Percentiles rank a stretch among this genome's conserved stretches.
Conservation (phyloP, 1,140 invertebrate genomes). For the Bombus waltoni region DNA sequence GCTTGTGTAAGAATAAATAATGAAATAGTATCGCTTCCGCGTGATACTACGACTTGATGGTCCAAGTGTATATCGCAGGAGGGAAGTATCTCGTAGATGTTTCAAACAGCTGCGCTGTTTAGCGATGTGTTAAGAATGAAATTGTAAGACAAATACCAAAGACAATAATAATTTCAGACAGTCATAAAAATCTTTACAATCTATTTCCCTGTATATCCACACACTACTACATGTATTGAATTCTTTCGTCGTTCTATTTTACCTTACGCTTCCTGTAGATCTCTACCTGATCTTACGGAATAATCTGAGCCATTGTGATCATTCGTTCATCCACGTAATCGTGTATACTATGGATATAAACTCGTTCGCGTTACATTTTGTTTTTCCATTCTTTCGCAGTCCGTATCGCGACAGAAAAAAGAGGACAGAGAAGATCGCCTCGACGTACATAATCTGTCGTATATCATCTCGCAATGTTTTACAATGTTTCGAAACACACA, state of each 20-base stretch:
- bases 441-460: background rate
- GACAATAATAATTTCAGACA: conserved; percentile 55
- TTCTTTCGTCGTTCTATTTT: conserved; percentile 51
- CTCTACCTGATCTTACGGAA: conserved; percentile 30
- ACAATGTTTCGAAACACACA: conserved; percentile 5
- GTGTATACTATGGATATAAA: conserved; percentile 50
- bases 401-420: conserved; percentile 15
- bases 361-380: conserved; percentile 38
- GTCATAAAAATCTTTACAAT: conserved; percentile 59
- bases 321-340: conserved; percentile 40
- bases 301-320: conserved; percentile 21
- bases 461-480: background rate
- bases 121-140: background rate
- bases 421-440: background rate
- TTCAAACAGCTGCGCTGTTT: conserved; percentile 41
- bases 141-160: conserved; percentile 31
- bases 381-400: background rate
- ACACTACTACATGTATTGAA: conserved; percentile 59
- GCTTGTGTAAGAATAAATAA: conserved; percentile 4
- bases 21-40: too few relatives aligned
- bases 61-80: background rate
- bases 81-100: background rate
- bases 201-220: conserved; percentile 64
- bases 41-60: background rate
- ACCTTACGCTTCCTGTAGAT: conserved; percentile 30